These are phyloP conservation scores for Sisyra nigra DNA, from an alignment of 2,888 invertebrate genomes.

Conservation along the genomic window DNA sequence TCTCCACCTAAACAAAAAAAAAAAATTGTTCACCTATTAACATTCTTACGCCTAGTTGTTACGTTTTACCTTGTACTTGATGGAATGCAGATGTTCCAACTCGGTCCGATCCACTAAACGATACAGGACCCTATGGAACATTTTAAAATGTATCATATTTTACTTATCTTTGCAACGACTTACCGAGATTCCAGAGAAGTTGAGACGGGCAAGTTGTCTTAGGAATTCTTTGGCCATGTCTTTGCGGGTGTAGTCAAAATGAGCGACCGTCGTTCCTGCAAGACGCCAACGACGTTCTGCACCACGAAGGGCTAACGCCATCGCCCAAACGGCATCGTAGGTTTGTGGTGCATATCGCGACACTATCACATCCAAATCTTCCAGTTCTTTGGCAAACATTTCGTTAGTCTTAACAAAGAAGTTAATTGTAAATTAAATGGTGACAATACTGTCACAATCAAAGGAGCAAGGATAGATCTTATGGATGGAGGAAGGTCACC, in stretches of 20 bases:
- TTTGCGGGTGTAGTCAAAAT: slow-evolving; percentile 57
- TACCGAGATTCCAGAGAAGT: slow-evolving; percentile 77
- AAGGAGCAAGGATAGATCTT: too few species aligned
- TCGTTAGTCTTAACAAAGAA: slow-evolving; percentile 37
- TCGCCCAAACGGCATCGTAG: slow-evolving; percentile 85
- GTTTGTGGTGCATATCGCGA: slow-evolving; percentile 63
- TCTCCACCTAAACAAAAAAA: slow-evolving; percentile 42
- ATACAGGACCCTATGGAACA: slow-evolving; percentile 64
- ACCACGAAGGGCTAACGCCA: slow-evolving; percentile 57
- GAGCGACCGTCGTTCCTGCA: slow-evolving; percentile 27
- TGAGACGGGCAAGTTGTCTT: slow-evolving; percentile 50
- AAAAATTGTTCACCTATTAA: too few species aligned
- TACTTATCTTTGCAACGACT: slow-evolving; percentile 23
- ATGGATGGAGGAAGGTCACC: too few species aligned
- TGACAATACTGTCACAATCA: too few species aligned
- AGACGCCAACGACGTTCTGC: slow-evolving; percentile 38
- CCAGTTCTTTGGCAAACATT: slow-evolving; percentile 43
- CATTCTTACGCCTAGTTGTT: not conserved
- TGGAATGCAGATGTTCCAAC: slow-evolving; percentile 75
- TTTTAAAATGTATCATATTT: not conserved
- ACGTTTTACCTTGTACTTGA: slow-evolving; percentile 63
- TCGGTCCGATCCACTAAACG: slow-evolving; percentile 77
- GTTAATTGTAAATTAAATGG: too few species aligned
- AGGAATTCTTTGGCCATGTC: slow-evolving; percentile 59
- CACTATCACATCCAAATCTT: slow-evolving; percentile 17